Percentiles rank a stretch among this genome's conserved stretches.
These are phyloP conservation scores for Petrocephalus zakoni DNA, from an alignment of 2,113 vertebrate genomes.

Conservation along the genomic window DNA sequence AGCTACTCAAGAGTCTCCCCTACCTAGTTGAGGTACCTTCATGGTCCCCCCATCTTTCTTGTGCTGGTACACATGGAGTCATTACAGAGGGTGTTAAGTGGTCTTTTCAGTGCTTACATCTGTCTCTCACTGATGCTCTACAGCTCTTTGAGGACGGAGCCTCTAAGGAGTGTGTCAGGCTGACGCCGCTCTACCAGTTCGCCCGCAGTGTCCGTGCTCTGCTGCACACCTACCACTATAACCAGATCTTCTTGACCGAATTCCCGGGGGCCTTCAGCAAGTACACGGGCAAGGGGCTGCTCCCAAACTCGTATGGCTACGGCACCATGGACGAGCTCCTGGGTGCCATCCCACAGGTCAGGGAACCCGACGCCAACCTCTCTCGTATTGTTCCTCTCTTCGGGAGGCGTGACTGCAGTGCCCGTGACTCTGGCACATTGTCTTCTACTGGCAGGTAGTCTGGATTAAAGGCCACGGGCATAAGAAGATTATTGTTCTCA, in stretches of 20 bases:
- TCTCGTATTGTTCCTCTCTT: background rate
- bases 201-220: slow-evolving; percentile 81
- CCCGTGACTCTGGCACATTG: background rate
- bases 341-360: slow-evolving; percentile 84
- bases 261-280: slow-evolving; percentile 82
- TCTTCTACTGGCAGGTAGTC: slow-evolving; percentile 70
- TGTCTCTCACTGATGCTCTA: background rate
- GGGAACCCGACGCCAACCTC: background rate
- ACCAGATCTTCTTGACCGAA: slow-evolving; percentile 93
- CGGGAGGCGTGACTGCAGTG: background rate
- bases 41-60: background rate
- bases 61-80: background rate
- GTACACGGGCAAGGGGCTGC: slow-evolving; percentile 74
- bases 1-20: slow-evolving; percentile 88
- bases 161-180: slow-evolving; percentile 70
- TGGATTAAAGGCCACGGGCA: slow-evolving; percentile 98
- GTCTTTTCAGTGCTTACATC: background rate
- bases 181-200: slow-evolving; percentile 86
- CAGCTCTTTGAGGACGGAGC: slow-evolving; percentile 66
- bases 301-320: slow-evolving; percentile 77
- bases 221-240: slow-evolving; percentile 95
- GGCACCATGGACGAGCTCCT: slow-evolving; percentile 79
- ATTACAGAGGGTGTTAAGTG: background rate
- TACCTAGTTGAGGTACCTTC: slow-evolving; percentile 83
- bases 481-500: slow-evolving; percentile 96